Conservation (phyloP, 1,140 invertebrate species). For the Bombus confusus region DNA sequence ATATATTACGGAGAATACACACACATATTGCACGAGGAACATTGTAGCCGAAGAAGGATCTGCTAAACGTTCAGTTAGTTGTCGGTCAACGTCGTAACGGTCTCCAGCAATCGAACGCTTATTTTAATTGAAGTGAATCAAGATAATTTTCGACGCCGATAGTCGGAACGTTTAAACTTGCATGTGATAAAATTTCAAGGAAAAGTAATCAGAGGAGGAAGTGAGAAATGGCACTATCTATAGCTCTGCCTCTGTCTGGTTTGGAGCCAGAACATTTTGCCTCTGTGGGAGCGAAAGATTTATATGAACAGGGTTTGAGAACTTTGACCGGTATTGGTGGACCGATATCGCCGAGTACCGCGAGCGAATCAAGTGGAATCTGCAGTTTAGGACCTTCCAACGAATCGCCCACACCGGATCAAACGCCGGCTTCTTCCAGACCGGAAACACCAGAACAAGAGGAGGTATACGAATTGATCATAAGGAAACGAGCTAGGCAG, state of each 20-base stretch:
- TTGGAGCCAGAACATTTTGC: slow-evolving; percentile 59
- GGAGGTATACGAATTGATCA: slow-evolving; percentile 10
- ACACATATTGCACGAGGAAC: too few relatives aligned
- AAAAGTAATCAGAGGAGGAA: neutral
- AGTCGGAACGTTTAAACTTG: neutral
- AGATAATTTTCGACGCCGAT: neutral
- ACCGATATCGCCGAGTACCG: slow-evolving; percentile 61
- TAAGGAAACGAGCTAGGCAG: too few relatives aligned
- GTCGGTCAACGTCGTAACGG: slow-evolving; percentile 55
- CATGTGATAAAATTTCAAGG: neutral
- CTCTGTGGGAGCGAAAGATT: slow-evolving; percentile 37
- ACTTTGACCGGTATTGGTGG: neutral
- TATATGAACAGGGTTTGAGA: slow-evolving; percentile 53
- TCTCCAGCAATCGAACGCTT: neutral
- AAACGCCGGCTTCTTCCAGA: slow-evolving; percentile 56
- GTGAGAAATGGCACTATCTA: slow-evolving; percentile 63
- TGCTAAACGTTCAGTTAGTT: slow-evolving; percentile 29
- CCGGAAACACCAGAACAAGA: slow-evolving; percentile 43
- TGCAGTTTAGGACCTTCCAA: slow-evolving; percentile 58
- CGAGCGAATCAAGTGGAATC: slow-evolving; percentile 67
- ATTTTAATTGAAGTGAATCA: slow-evolving; percentile 7
- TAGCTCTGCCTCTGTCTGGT: slow-evolving; percentile 66
- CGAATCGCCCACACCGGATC: slow-evolving; percentile 41
- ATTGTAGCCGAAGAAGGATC: slow-evolving; percentile 10
- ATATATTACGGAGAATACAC: neutral